Conservation (phyloP, 1,140 invertebrate species). For the Scaptomyza pallida region DNA sequence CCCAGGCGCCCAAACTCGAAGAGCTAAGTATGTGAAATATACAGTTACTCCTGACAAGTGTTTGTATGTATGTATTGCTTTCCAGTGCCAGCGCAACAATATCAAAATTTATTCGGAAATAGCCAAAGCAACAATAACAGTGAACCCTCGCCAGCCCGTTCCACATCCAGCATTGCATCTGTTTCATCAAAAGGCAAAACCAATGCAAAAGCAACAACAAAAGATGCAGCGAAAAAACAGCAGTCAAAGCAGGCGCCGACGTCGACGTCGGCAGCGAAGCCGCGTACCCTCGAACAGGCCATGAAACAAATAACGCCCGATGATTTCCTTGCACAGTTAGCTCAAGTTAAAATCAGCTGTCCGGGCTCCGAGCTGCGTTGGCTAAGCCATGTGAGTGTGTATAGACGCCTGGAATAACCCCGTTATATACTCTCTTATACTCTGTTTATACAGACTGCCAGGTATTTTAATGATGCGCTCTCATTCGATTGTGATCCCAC, state of each 20-base stretch:
- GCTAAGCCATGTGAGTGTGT: constrained; percentile 69
- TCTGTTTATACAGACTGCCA: constrained; percentile 39
- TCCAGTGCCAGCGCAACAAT: constrained; percentile 70
- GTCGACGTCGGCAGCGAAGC: constrained; percentile 72
- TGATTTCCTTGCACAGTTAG: constrained; percentile 67
- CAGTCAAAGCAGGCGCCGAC: constrained; percentile 37
- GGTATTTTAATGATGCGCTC: constrained; percentile 62
- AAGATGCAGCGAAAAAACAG: constrained; percentile 5
- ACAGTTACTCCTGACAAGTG: not conserved
- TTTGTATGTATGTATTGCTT: not conserved
- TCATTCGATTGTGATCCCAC: constrained; percentile 72
- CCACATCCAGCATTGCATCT: constrained; percentile 51
- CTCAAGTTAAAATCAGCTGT: constrained; percentile 65
- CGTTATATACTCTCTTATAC: not conserved
- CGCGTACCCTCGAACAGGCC: constrained; percentile 88
- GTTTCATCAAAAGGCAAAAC: constrained; percentile 84
- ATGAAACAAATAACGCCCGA: constrained; percentile 77
- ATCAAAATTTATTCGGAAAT: constrained; percentile 54
- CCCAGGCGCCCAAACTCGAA: constrained; percentile 87
- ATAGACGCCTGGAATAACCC: not conserved
- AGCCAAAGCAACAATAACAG: constrained; percentile 61
- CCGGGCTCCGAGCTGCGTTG: constrained; percentile 72
- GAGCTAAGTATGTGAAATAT: constrained; percentile 86
- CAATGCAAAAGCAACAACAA: constrained; percentile 43
- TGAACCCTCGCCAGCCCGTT: constrained; percentile 84